Evolutionary conservation across 2,113 vertebrate species (phyloP).

Genomic region (Nycticebus coucang): DNA sequence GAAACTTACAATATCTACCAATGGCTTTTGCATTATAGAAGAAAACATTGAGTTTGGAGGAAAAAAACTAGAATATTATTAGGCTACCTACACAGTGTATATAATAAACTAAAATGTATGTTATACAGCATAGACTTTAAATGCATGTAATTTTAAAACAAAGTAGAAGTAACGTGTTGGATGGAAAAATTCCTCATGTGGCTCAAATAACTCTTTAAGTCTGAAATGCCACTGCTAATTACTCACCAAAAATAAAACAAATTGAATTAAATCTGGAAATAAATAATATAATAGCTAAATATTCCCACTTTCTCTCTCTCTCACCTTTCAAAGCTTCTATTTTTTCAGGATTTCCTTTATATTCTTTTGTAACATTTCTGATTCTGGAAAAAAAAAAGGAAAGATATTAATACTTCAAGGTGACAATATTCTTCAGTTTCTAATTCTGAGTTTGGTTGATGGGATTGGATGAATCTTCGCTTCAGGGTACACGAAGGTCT

Average conservation of each 20-base stretch:
- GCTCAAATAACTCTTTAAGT: not conserved
- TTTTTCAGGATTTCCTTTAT: constrained; percentile 85
- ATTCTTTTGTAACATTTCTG: constrained; percentile 89
- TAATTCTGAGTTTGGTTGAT: not conserved
- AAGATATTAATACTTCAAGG: not conserved
- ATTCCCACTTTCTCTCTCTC: fast-evolving
- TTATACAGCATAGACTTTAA: not conserved
- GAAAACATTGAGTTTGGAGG: not conserved
- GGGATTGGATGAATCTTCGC: not conserved
- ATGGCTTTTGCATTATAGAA: not conserved
- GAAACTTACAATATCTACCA: not conserved
- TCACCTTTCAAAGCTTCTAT: constrained; percentile 91
- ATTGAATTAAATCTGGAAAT: not conserved
- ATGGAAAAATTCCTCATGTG: not conserved
- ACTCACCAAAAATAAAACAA: not conserved
- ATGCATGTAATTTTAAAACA: not conserved
- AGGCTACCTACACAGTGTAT: not conserved
- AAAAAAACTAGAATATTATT: not conserved
- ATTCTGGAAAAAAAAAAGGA: constrained; percentile 84
- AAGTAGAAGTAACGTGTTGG: not conserved
- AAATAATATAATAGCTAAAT: not conserved
- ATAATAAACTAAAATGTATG: no score
- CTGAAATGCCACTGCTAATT: not conserved
- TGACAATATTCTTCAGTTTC: not conserved
- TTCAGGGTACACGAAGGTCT: not conserved